phyloP scores from a whole-genome alignment of 2,113 vertebrate species.

The Semnopithecus entellus region DNA sequence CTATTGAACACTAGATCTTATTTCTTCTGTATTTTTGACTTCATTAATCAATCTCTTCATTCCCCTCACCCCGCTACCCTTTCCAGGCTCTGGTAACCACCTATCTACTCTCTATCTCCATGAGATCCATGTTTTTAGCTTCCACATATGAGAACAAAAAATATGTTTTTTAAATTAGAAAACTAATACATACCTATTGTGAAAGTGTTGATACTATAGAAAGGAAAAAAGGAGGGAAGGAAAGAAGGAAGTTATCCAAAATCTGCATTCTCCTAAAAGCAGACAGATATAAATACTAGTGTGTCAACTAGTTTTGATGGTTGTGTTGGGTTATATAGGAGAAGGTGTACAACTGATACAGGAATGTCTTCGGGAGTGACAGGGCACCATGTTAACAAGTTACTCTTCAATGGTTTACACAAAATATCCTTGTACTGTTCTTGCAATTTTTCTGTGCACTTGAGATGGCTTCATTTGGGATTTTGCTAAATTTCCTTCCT shows the following conservation, averaged over 20 bases:
- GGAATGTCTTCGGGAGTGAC: neutral
- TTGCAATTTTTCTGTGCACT: neutral
- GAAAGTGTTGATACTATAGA: neutral
- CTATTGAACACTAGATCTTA: neutral
- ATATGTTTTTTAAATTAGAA: constrained; percentile 18
- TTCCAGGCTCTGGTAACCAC: neutral
- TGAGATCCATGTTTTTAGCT: neutral
- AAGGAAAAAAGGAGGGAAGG: neutral
- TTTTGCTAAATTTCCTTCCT: constrained; percentile 26
- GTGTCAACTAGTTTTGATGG: neutral
- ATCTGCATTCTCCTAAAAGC: neutral
- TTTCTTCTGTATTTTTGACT: neutral
- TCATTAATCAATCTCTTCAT: neutral
- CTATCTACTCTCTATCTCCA: neutral
- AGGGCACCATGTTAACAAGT: neutral
- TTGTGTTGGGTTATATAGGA: neutral
- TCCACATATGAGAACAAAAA: neutral
- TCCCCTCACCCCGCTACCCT: rapidly evolving
- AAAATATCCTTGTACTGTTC: neutral
- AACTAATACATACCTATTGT: neutral
- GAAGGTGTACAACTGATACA: neutral
- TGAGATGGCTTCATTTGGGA: constrained; percentile 35
- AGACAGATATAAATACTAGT: neutral
- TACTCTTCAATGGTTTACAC: neutral
- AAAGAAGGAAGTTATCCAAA: neutral